Conservation (phyloP, 2,888 invertebrate species). For the Apodemia duryi region DNA sequence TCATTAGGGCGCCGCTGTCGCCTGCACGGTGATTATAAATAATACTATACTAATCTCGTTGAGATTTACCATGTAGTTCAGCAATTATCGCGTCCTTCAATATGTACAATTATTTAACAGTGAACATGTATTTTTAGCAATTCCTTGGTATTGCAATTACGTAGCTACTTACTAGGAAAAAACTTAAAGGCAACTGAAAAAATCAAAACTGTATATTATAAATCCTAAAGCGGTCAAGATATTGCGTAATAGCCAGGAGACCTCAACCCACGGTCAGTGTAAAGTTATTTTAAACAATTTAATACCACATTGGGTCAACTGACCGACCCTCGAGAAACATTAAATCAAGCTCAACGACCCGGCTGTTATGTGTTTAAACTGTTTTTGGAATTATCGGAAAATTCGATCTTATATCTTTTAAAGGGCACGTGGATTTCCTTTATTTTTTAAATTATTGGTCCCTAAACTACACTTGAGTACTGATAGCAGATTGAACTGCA, state of each 20-base stretch:
- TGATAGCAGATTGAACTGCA: constrained; percentile 41
- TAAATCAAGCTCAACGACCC: constrained; percentile 55
- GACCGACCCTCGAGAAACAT: constrained; percentile 62
- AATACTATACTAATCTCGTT: too few relatives aligned
- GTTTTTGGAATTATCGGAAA: constrained; percentile 56
- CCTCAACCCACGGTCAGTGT: constrained; percentile 51
- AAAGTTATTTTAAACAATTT: constrained; percentile 70
- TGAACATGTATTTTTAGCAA: too few relatives aligned
- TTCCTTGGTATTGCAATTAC: too few relatives aligned
- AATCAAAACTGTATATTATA: constrained; percentile 11
- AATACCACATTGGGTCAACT: constrained; percentile 45
- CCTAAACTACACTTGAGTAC: constrained; percentile 51
- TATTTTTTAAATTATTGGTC: constrained; percentile 68
- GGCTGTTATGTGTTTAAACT: constrained; percentile 48
- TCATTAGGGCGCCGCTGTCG: too few relatives aligned
- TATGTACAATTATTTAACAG: too few relatives aligned
- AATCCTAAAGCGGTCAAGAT: constrained; percentile 38
- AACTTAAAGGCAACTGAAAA: neutral
- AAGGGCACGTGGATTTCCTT: constrained; percentile 57
- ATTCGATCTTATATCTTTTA: constrained; percentile 52
- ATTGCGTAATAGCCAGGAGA: constrained; percentile 40
- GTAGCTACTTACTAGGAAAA: too few relatives aligned
- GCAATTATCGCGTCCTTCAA: too few relatives aligned
- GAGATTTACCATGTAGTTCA: too few relatives aligned
- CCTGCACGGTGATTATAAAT: too few relatives aligned